Base-by-base conservation (phyloP, 2,888 invertebrate genomes). In the Cataglyphis livida region DNA sequence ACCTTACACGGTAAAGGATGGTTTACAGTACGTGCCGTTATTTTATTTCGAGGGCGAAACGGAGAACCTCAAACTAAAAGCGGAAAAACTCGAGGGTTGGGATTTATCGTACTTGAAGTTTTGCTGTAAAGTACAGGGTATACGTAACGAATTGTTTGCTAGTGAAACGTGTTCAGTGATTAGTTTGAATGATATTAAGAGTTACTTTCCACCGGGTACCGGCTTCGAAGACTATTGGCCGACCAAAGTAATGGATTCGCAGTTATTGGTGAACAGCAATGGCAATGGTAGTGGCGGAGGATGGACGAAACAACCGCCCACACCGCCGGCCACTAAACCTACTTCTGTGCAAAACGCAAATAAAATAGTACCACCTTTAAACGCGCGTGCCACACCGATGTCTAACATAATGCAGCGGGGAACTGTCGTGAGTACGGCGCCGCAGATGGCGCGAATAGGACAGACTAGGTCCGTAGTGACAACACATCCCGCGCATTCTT, bases 181-280 rank as follows among this genome's bases (percentile, higher is more conserved):
- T 84, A 98, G 98, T 95, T 96, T 98, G 90, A 97, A 97, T 59
- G 98, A 98, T 95, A 98, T 98, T 91, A 98, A 98, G 94, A 97
- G 97, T 94, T 98, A 98, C 93, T 98, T 98, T 92, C 98, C 98
- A 0, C 97, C 97, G 10, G 98, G 98, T 35, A 98, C 98, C 0
- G 96, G 97, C 90, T 98, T 98, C 93, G 98, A 98, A 93, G 98
- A 98, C 92, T 98, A 98, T 94, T 98, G 98, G 98, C 98, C 98
- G 0, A 97, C 97, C 93, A 98, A 98, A 95, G 97, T 98, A 82
- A 97, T 98, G 87, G 98, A 98, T 92, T 97, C 97, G 0, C 97
- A 98, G 93, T 95, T 98, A 28, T 95, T 98, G 65, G 96, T 98
- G 90, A 96, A 96, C 73, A 96, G 97, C 57, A 96, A 97, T 93